Percentiles rank a stretch among this genome's conserved stretches.
These are phyloP conservation scores for Onychomys leucogaster DNA, from an alignment of 2,797 vertebrate species.

Conservation along the genomic window DNA sequence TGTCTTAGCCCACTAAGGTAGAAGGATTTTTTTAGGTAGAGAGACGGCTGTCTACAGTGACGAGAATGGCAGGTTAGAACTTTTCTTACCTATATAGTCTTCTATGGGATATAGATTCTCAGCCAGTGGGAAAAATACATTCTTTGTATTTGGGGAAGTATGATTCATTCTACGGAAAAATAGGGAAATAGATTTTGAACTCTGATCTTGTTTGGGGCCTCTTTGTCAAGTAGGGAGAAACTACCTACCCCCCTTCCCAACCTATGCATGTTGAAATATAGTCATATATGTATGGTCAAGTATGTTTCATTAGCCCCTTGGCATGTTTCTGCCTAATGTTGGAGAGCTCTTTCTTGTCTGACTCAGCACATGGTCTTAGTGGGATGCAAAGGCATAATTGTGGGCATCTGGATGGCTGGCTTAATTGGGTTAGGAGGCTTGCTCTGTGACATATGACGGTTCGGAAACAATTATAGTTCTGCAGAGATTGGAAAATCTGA, in stretches of 20 bases:
- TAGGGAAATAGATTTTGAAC: conserved; percentile 35
- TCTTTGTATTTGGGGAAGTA: not conserved
- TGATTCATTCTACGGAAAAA: conserved; percentile 5
- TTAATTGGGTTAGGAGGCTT: conserved; percentile 41
- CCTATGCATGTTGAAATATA: not conserved
- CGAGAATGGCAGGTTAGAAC: not conserved
- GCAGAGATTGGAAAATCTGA: conserved; percentile 48
- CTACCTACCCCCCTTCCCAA: not conserved
- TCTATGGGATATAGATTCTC: not conserved
- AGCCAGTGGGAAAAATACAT: not conserved
- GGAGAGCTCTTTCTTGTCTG: not conserved
- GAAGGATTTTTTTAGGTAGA: not conserved
- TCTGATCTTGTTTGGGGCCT: not conserved
- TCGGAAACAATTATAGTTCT: conserved; percentile 65
- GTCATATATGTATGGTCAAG: not conserved
- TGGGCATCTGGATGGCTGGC: conserved; percentile 27
- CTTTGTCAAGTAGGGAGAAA: conserved; percentile 18
- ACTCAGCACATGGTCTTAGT: conserved; percentile 12
- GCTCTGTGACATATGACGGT: conserved; percentile 44
- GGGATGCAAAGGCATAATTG: conserved; percentile 38
- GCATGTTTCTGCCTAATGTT: not conserved
- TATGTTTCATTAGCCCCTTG: not conserved
- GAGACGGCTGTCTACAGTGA: not conserved
- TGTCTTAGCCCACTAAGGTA: not conserved
- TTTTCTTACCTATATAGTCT: not conserved